Evolutionary conservation across 2,113 vertebrate species (phyloP), one percentile per base, ranked within the genome.

Genomic region (Chaetodon auriga): DNA sequence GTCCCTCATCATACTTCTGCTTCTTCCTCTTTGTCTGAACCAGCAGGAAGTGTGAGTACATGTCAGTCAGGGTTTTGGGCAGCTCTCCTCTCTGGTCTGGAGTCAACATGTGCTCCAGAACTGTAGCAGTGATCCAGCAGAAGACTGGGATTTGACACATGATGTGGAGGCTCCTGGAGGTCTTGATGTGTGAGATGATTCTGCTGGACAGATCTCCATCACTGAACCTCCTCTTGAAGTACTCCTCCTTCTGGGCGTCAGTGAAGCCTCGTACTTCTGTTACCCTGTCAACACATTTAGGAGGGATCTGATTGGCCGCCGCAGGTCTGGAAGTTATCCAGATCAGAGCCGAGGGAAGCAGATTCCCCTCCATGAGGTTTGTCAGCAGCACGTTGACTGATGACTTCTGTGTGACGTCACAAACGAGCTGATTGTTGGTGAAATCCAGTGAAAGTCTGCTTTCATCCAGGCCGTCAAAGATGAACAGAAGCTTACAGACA

Each of bases 41-140:
- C 2, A 86, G 38, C 58, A 87, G 76, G 70, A 87, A 83, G 66
- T 83, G 76, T 49, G 85, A 74, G 71, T 80, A 87, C 80, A 81
- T 60, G 65, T 83, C 87, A 7, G 80, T 89, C 60, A 81, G 49
- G 55, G 82, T 85, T 71, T 66, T 78, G 58, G 79, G 86, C 38
- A 88, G 81, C 49, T 87, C 65, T 57, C 51, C 49, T 54, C 51
- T 54, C 51, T 54, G 51, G 7, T n/a, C 51, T 54, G 19, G n/a
- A 54, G 51, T 54, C 51, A 54, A 54, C 51, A 54, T 54, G 66
- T 82, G 36, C 68, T 90, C 70, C 43, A 91, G 77, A 46, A 90
- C 89, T 23, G 64, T 68, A 16, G 51, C 69, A 43, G 54, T 60
- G 38, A 73, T 74, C 71, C 71, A 75, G 57, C 72, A 75, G 72